Evolutionary conservation across 1,140 invertebrate species (phyloP), one percentile per base, ranked within the genome.

Genomic region (Drosophila orosa): DNA sequence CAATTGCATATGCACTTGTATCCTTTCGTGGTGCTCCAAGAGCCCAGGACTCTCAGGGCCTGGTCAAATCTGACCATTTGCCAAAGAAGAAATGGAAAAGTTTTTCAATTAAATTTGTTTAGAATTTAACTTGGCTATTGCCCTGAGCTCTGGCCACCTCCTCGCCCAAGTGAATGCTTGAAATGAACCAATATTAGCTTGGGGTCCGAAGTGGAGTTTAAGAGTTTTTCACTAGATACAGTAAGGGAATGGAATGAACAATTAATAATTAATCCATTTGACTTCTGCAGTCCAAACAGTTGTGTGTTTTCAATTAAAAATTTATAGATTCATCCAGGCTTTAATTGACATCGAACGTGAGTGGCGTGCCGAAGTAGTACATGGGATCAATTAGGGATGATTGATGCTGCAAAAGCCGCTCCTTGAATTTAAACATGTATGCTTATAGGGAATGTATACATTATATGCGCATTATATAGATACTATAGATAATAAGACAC

Each of bases 51-150:
- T 19, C 27, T 27, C 27, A 27, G n/a, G 35, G 12, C 33, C 47
- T 8, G 40, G 15, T 31, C 40, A 37, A 74, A 81, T 81, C 74
- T 78, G 71, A 80, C 80, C 80, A 67, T 84, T 69, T 68, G n/a
- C 82, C 66, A 65, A 45, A 33, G 52, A 57, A 79, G 42, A 52
- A 74, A 86, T 58, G 62, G 22, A 37, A 85, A 85, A 85, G 81
- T 85, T 85, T 85, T 85, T 85, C 81, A 85, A 85, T 85, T 85
- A 85, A 85, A 85, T 85, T 85, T 85, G 82, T 85, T 85, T 86
- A 85, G 81, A 85, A 86, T 85, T 85, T 81, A 84, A 85, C 80
- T 85, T 85, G 74, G 74, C 78, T 59, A 68, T 80, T 75, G 73
- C 68, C 71, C 45, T 15, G 58, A 59, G 68, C 48, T 47, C 58